phyloP scores from a whole-genome alignment of 2,888 invertebrate genomes.

The Thalpophila matura region DNA sequence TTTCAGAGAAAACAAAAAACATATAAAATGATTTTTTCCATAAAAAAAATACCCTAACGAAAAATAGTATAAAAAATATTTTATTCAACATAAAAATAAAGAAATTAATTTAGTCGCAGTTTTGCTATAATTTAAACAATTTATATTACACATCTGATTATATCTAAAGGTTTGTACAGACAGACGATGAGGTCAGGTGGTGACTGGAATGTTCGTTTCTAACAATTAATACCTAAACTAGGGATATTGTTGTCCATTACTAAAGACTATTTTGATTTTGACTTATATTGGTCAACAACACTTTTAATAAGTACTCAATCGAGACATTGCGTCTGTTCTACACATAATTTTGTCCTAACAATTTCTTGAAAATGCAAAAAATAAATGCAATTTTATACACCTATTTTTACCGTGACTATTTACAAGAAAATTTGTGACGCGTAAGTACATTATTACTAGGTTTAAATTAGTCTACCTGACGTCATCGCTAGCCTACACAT shows the following conservation, averaged over 20 bases:
- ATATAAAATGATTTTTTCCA: constrained; percentile 61
- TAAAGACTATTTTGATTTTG: no score
- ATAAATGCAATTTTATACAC: constrained; percentile 21
- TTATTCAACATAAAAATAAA: constrained; percentile 73
- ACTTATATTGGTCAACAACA: not conserved
- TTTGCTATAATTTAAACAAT: constrained; percentile 54
- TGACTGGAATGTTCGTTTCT: constrained; percentile 52
- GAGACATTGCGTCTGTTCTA: constrained; percentile 11
- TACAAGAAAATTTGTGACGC: not conserved
- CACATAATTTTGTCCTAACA: constrained; percentile 8
- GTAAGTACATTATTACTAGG: constrained; percentile 16
- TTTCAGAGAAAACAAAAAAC: constrained; percentile 57
- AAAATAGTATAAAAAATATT: constrained; percentile 62
- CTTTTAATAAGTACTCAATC: not conserved
- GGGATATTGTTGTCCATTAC: not conserved
- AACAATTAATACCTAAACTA: constrained; percentile 16
- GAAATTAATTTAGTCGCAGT: constrained; percentile 60
- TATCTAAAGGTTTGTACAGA: constrained; percentile 41
- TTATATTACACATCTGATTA: constrained; percentile 58
- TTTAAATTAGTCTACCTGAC: constrained; percentile 35
- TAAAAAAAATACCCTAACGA: constrained; percentile 56
- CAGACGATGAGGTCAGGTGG: constrained; percentile 50
- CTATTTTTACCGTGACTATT: not conserved
- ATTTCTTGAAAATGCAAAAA: constrained; percentile 7
- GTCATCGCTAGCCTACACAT: constrained; percentile 40